Evolutionary conservation across 1,140 invertebrate genomes (phyloP).

Genomic region (Mactra quadrangularis): DNA sequence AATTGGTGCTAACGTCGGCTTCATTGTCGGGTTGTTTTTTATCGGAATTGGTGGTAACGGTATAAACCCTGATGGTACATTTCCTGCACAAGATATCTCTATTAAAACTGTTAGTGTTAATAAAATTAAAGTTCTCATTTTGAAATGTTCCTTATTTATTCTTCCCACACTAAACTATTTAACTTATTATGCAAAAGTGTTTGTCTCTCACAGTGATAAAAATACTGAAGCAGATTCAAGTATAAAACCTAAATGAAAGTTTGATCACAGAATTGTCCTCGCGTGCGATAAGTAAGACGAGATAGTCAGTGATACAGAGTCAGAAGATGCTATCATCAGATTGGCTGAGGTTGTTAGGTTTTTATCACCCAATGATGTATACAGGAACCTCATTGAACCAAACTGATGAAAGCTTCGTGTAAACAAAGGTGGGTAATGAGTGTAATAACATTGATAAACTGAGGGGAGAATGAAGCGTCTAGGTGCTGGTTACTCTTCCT

Average conservation of each 20-base stretch:
- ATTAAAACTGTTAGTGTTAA: not conserved
- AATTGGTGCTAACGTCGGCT: not conserved
- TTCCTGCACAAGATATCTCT: not conserved
- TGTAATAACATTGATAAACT: not conserved
- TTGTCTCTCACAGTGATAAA: not conserved
- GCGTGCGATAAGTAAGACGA: not conserved
- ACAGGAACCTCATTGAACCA: constrained; percentile 20
- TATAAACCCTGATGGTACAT: constrained; percentile 48
- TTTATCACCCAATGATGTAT: constrained; percentile 36
- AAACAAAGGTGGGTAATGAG: constrained; percentile 46
- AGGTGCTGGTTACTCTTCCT: not conserved
- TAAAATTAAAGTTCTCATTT: constrained; percentile 6
- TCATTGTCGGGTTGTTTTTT: constrained; percentile 10
- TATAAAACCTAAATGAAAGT: not conserved
- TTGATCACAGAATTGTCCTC: not conserved
- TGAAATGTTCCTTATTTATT: not conserved
- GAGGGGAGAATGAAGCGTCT: not conserved
- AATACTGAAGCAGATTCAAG: not conserved
- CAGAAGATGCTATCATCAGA: not conserved
- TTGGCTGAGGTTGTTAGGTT: not conserved
- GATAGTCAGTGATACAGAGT: not conserved
- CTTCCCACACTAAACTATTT: not conserved
- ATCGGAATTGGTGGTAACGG: constrained; percentile 47
- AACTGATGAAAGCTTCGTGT: not conserved
- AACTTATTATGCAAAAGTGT: not conserved